Evolutionary conservation across 1,140 invertebrate genomes (phyloP), one percentile per base, ranked within the genome.

Genomic region (Lepeophtheirus salmonis): DNA sequence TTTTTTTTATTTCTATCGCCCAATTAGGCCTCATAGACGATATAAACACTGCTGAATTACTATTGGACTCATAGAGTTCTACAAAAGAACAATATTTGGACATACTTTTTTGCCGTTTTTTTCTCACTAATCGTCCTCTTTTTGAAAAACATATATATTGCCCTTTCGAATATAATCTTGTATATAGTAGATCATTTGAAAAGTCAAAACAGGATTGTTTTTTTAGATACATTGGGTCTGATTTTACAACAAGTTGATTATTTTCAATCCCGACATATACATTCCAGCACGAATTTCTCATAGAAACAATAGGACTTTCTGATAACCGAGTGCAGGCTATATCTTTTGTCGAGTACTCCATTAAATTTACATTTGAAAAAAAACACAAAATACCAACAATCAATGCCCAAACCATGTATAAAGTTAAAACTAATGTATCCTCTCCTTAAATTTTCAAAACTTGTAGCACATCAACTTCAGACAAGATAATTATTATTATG

Each of bases 311-410:
- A 10, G 30, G 30, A n/a, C 30, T 41, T n/a, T 41, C 30, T 10
- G 30, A 41, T 41, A 41, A n/a, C n/a, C n/a, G 30, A 10, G 30
- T 10, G 30, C 30, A 41, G 6, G 30, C n/a, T 41, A 41, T 6
- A 41, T n/a, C n/a, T n/a, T n/a, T n/a, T n/a, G n/a, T n/a, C n/a
- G n/a, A n/a, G n/a, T 41, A n/a, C 30, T 22, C 17, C 23, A 58
- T 64, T n/a, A 24, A 48, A 4, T 18, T 62, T 18, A 4, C n/a
- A n/a, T 50, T 17, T 3, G 41, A 63, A 63, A 49, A 50, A 21
- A 6, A n/a, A 62, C 30, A n/a, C 12, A n/a, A n/a, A n/a, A n/a
- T n/a, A n/a, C n/a, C n/a, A n/a, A n/a, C n/a, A n/a, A n/a, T n/a
- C n/a, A n/a, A n/a, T n/a, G n/a, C n/a, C n/a, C n/a, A n/a, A n/a